Conservation (phyloP, 2,113 vertebrate genomes). For the Spilogale gracilis region DNA sequence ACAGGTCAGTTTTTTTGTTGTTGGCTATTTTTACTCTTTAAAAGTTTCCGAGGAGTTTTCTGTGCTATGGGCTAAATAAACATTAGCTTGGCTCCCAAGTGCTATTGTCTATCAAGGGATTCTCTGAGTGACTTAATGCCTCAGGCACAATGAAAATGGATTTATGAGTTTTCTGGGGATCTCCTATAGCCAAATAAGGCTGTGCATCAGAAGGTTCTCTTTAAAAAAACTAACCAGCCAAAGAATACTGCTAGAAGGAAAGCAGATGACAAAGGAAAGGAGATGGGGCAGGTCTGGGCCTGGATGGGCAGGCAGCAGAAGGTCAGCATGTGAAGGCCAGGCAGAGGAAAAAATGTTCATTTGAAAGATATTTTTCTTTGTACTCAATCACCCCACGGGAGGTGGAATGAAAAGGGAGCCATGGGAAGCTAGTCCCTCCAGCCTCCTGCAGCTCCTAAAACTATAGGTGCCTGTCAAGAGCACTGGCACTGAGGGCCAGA, state of each 20-base stretch:
- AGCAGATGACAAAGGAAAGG: not conserved
- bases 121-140: constrained; percentile 46
- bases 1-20: not conserved
- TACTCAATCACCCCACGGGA: not conserved
- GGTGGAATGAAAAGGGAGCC: not conserved
- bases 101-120: constrained; percentile 22
- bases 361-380: not conserved
- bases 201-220: constrained; percentile 51
- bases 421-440: not conserved
- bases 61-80: constrained; percentile 35
- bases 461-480: not conserved
- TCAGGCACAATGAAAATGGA: constrained; percentile 55
- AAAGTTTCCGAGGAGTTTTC: constrained; percentile 40
- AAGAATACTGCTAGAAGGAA: not conserved
- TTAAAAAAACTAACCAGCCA: constrained; percentile 25
- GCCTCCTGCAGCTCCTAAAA: not conserved
- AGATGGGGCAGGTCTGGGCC: not conserved
- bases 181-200: not conserved
- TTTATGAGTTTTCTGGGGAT: constrained; percentile 53
- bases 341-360: not conserved
- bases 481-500: not conserved
- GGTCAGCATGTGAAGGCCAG: not conserved
- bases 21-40: constrained; percentile 3
- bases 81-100: constrained; percentile 21
- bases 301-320: not conserved